Conservation (phyloP, 2,888 invertebrate genomes). For the Eristalis arbustorum region DNA sequence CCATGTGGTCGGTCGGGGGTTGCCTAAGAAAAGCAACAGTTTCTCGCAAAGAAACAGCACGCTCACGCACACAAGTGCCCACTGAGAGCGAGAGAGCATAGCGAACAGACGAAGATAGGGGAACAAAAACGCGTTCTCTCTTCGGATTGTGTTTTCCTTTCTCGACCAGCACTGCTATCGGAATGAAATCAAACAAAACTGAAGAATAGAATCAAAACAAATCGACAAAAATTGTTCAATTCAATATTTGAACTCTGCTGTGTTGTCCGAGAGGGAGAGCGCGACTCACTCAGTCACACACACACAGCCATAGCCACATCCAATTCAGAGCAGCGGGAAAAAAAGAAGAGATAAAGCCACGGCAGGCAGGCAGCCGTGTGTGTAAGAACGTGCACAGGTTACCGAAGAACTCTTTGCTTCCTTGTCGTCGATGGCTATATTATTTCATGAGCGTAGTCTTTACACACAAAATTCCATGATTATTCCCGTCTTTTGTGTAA, state of each 20-base stretch:
- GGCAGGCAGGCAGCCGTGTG: neutral
- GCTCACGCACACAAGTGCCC: neutral
- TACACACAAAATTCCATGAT: neutral
- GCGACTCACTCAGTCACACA: too few species aligned
- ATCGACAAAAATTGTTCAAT: constrained; percentile 60
- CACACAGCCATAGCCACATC: too few species aligned
- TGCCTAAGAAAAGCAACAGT: neutral
- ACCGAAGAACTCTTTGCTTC: constrained; percentile 27
- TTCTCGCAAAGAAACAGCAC: neutral
- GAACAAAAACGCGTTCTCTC: neutral
- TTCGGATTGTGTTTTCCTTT: neutral
- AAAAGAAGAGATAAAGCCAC: constrained; percentile 30
- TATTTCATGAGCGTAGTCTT: constrained; percentile 2
- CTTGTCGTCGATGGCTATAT: constrained; percentile 30
- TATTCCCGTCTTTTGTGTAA: neutral
- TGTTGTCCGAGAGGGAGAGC: constrained; percentile 12
- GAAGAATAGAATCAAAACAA: constrained; percentile 69
- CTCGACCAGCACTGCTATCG: constrained; percentile 25
- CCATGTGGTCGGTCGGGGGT: neutral
- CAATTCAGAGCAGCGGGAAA: too few species aligned
- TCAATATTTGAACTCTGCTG: constrained; percentile 61
- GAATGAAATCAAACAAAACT: constrained; percentile 61
- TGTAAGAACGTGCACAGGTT: constrained; percentile 53
- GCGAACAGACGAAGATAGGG: constrained; percentile 24
- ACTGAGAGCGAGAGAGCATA: neutral